These are phyloP conservation scores for Pristionchus pacificus DNA, from an alignment of 1,140 invertebrate genomes.

Conservation along the genomic window DNA sequence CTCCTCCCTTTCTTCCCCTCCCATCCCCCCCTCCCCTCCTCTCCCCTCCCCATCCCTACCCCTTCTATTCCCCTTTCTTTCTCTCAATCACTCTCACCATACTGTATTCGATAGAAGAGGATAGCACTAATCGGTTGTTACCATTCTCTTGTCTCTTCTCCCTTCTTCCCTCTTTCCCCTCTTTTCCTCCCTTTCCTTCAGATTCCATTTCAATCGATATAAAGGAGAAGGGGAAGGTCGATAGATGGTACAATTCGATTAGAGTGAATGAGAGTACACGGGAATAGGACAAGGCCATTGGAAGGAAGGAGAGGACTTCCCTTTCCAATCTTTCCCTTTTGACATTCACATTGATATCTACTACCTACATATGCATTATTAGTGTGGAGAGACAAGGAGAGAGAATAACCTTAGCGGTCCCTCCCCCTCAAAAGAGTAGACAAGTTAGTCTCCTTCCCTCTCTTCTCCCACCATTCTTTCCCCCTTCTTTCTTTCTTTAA, in stretches of 20 bases:
- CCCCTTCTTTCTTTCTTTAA: too few species aligned
- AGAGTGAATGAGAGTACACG: neutral
- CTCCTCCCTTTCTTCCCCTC: neutral
- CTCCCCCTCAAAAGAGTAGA: neutral
- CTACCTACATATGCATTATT: too few species aligned
- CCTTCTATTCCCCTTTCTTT: too few species aligned
- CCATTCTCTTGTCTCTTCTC: neutral
- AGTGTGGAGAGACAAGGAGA: neutral
- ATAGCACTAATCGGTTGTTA: too few species aligned
- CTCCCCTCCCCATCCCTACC: neutral
- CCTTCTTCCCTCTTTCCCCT: neutral
- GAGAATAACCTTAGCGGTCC: too few species aligned
- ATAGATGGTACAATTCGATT: neutral
- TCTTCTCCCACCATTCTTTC: neutral
- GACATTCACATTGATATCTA: too few species aligned
- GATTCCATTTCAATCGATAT: neutral
- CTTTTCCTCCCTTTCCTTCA: neutral
- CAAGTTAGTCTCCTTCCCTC: neutral
- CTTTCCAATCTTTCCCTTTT: too few species aligned
- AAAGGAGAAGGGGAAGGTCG: neutral
- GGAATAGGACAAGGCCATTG: neutral
- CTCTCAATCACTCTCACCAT: too few species aligned
- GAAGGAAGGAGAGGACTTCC: too few species aligned
- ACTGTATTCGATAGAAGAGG: too few species aligned
- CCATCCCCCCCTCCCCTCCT: neutral